Percentiles rank a stretch among this genome's conserved stretches.
Conservation (phyloP, 2,888 invertebrate species). For the Melieria crassipennis region DNA sequence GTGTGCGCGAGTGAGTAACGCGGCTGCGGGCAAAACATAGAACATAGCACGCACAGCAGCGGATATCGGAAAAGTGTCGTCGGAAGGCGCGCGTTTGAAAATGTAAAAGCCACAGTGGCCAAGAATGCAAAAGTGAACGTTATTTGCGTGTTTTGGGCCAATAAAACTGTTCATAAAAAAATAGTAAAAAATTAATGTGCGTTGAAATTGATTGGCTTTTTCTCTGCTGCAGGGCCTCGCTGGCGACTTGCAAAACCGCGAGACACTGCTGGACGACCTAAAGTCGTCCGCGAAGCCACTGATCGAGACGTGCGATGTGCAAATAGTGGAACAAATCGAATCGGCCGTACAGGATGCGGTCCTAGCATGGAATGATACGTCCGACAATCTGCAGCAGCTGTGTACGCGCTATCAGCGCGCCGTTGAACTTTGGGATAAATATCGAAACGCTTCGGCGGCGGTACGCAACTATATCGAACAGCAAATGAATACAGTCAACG, state of each 20-base stretch:
- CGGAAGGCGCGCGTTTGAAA: neutral
- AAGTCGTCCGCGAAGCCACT: conserved; percentile 77
- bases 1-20: too few species aligned
- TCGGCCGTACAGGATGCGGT: conserved; percentile 82
- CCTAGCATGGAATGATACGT: conserved; percentile 83
- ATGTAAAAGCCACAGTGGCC: neutral
- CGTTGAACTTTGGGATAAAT: conserved; percentile 82
- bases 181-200: neutral
- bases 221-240: conserved; percentile 72
- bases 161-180: conserved; percentile 1
- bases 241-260: conserved; percentile 79
- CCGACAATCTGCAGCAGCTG: conserved; percentile 78
- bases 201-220: too few species aligned
- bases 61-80: neutral
- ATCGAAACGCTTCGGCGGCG: conserved; percentile 80
- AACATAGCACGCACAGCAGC: neutral
- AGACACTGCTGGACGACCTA: conserved; percentile 78
- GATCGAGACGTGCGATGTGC: conserved; percentile 75
- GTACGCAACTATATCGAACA: conserved; percentile 81
- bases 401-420: conserved; percentile 83
- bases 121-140: neutral
- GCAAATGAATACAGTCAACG: conserved; percentile 77
- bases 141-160: neutral
- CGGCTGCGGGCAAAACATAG: too few species aligned
- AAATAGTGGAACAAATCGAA: conserved; percentile 77